Evolutionary conservation across 2,888 invertebrate species (phyloP).

Genomic region (Odontocolon sp.): DNA sequence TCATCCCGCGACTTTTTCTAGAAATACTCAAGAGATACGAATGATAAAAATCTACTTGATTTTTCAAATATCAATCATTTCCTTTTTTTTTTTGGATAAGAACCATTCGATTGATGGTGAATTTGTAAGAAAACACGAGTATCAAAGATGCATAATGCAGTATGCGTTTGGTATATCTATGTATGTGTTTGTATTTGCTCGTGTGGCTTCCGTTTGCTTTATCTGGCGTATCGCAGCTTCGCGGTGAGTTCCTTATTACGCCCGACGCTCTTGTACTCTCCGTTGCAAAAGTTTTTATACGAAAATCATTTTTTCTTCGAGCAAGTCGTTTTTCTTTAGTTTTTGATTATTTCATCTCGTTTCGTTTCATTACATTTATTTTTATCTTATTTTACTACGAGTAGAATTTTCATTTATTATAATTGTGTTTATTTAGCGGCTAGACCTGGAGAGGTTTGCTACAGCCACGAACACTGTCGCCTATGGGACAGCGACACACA

Average conservation of each 20-base stretch:
- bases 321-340: not conserved
- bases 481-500: constrained; percentile 92
- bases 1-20: too few relatives aligned
- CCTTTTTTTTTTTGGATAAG: too few relatives aligned
- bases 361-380: constrained; percentile 11
- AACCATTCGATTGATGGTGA: too few relatives aligned
- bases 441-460: constrained; percentile 92
- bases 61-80: too few relatives aligned
- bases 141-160: constrained; percentile 45
- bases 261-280: constrained; percentile 20
- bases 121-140: constrained; percentile 53
- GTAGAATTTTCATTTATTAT: not conserved
- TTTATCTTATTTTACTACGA: constrained; percentile 1
- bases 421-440: constrained; percentile 84
- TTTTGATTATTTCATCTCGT: constrained; percentile 3
- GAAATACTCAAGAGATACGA: too few relatives aligned
- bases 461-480: constrained; percentile 94
- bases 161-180: constrained; percentile 8
- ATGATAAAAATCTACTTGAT: too few relatives aligned
- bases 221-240: constrained; percentile 19
- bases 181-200: constrained; percentile 15
- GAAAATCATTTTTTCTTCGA: not conserved
- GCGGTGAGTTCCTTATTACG: constrained; percentile 34
- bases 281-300: constrained; percentile 3
- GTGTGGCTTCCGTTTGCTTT: constrained; percentile 47